phyloP scores from a whole-genome alignment of 2,888 invertebrate genomes.

The Junonia oenone region DNA sequence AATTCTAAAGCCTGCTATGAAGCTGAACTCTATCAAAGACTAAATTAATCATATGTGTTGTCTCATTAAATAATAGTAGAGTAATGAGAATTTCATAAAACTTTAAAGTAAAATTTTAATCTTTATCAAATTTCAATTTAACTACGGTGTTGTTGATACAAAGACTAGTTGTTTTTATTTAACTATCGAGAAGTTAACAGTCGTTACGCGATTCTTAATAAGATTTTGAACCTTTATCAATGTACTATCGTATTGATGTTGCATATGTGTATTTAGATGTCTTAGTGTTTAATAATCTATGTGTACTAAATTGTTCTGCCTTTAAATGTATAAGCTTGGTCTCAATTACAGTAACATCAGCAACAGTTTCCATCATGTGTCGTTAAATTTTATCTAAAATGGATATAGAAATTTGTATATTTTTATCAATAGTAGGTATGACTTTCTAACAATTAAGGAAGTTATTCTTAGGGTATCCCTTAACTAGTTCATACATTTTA shows the following conservation, averaged over 20 bases:
- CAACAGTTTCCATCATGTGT: slow-evolving; percentile 10
- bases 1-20: slow-evolving; percentile 22
- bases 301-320: slow-evolving; percentile 45
- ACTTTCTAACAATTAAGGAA: neutral
- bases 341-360: slow-evolving; percentile 49
- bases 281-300: slow-evolving; percentile 22
- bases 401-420: neutral
- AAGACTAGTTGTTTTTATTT: neutral
- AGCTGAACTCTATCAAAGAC: slow-evolving; percentile 23
- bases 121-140: slow-evolving; percentile 27
- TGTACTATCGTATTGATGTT: slow-evolving; percentile 22
- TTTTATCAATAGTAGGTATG: neutral
- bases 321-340: slow-evolving; percentile 57
- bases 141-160: slow-evolving; percentile 5
- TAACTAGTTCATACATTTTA: neutral
- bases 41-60: slow-evolving; percentile 14
- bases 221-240: slow-evolving; percentile 21
- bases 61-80: slow-evolving; percentile 13
- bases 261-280: slow-evolving; percentile 23
- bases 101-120: slow-evolving; percentile 6
- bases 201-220: slow-evolving; percentile 18
- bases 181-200: slow-evolving; percentile 21
- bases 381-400: neutral
- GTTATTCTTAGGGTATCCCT: neutral
- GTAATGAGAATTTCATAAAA: slow-evolving; percentile 14